Evolutionary conservation across 2,888 invertebrate species (phyloP).

Genomic region (Escarpia spicata): DNA sequence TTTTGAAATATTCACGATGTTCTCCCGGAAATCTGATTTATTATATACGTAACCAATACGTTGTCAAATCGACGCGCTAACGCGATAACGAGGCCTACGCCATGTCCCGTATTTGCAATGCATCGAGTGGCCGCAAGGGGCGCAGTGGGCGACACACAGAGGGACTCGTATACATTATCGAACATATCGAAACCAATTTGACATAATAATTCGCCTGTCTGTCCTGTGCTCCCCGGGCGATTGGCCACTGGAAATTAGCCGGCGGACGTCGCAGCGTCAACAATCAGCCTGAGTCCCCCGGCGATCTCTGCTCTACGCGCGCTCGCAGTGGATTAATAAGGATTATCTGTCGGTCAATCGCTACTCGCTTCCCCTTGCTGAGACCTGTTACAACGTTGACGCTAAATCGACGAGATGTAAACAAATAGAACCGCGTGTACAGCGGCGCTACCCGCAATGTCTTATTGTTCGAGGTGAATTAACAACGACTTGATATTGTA

Average conservation of each 20-base stretch:
- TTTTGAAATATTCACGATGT: background rate
- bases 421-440: background rate
- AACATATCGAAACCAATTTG: constrained; percentile 12
- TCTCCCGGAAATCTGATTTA: background rate
- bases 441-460: too few relatives aligned
- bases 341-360: background rate
- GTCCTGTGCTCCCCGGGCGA: background rate
- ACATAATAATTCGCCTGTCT: constrained; percentile 6
- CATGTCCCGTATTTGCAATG: background rate
- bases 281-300: background rate
- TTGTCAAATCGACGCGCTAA: background rate
- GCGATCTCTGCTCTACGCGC: background rate
- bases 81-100: background rate
- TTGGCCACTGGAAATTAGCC: background rate
- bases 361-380: background rate
- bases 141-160: background rate
- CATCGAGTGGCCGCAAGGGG: background rate
- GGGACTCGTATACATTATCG: background rate
- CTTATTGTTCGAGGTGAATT: background rate
- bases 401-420: constrained; percentile 3
- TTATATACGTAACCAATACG: background rate
- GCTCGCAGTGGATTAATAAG: background rate
- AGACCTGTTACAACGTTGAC: background rate
- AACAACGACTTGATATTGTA: background rate
- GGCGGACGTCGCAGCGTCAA: background rate